Base-by-base conservation (phyloP, 2,797 vertebrate genomes). In the Loris lydekkerianus region DNA sequence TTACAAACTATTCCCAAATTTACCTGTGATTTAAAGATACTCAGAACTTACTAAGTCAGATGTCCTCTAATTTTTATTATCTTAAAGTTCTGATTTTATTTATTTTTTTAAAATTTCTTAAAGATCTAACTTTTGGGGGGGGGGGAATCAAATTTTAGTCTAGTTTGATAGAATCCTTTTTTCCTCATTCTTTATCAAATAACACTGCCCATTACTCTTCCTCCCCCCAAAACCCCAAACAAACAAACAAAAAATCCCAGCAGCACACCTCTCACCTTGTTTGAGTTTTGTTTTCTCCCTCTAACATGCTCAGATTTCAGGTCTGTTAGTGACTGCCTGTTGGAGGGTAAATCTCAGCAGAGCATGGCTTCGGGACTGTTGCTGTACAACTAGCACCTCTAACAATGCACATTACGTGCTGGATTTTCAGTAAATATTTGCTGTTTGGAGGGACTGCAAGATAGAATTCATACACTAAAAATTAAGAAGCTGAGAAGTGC, bases 121-220 rank as follows among this genome's bases (percentile, higher is more conserved):
- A 82, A 83, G 10, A 76, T 83, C 40, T 21, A 31, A 31, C 13
- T 96, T 58, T 86, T 53, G 46, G 46, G 49, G 49, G 14, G 46
- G 46, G 10, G 14, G 4, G 60, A 91, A 82, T 4, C 78, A 76
- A 69, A 14, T 29, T 93, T 7, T 75, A 37, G 75, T 70, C 37
- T 80, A 25, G 25, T 69, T 53, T 20, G n/a, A 60, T 25, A 46
- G 46, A 43, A 17, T 29, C 10, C 69, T 78, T 20, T 3, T 61
- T 70, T 34, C 23, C 69, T 5, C 7, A 18, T 9, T 65, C 17
- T 56, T 60, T 43, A 29, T 40, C 4, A 40, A 49, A 67, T 5
- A 7, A 0, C 0, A 18, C 21, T 60, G 4, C 13, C n/a, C 21
- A 17, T 31, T 31, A 56, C 7, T n/a, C 10, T 1, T 5, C 7